Evolutionary conservation across 2,113 vertebrate genomes (phyloP), one percentile per base, ranked within the genome.

Genomic region (Hemibagrus wyckioides): DNA sequence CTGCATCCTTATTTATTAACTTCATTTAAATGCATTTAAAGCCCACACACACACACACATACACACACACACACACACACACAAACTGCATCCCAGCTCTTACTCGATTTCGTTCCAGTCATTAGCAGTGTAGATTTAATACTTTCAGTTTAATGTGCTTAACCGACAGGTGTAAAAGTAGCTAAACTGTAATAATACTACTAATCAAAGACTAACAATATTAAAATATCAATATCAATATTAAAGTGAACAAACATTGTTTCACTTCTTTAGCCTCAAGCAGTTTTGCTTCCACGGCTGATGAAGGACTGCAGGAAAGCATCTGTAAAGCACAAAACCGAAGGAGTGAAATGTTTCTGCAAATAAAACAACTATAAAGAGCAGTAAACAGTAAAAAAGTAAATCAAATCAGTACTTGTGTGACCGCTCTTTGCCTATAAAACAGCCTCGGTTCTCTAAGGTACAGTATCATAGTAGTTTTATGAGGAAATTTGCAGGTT

Each of bases 381-480:
- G 75, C 75, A 79, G 75, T 79, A 79, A 76, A 76, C 25, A 23
- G 77, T 23, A 23, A 80, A 36, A 80, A 39, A 59, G 36, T 81
- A 81, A 59, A 59, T 59, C 79, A 59, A 14, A 28, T 59, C 33
- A 39, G 33, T 39, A 59, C 39, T 57, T 59, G 30, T 56, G 30
- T 57, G 50, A 80, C 50, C 30, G 36, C 52, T 39, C 28, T 56
- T 39, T 80, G 79, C 54, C 79, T 80, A 80, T 57, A 80, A 80
- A 80, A 59, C 52, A 80, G 54, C 54, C 36, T 80, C 52, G 23
- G 52, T 39, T 59, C 79, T 59, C 79, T 81, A 81, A 81, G 54
- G 79, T 41, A 81, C 54, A 81, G 54, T 81, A 59, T 39, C 11
- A 21, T 39, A 28, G 21, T 14, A 17, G 33, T 25, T 81, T 81